Percentiles rank a stretch among this genome's conserved stretches.
Conservation (phyloP, 2,797 vertebrate species). For the Syndactyla subalaris region DNA sequence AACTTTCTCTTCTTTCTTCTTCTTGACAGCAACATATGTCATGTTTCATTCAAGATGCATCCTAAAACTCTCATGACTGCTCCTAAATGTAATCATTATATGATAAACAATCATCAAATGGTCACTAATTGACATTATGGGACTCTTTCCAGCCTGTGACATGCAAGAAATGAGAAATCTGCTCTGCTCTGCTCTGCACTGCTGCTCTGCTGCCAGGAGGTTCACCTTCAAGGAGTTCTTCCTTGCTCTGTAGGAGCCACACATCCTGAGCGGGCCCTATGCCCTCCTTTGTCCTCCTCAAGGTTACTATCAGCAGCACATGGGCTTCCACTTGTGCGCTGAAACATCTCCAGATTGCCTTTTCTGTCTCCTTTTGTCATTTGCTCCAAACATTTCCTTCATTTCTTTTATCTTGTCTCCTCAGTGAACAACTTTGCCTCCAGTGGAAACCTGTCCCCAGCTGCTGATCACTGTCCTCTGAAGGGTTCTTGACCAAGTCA, state of each 20-base stretch:
- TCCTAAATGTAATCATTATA: background rate
- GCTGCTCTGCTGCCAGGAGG: background rate
- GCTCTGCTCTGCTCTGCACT: too few relatives aligned
- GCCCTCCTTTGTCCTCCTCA: background rate
- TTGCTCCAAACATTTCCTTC: background rate
- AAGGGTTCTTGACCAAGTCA: background rate
- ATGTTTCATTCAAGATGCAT: background rate
- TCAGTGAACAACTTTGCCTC: background rate
- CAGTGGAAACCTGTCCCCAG: rapidly evolving
- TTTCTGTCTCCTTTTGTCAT: background rate
- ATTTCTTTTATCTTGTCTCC: background rate
- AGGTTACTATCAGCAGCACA: background rate
- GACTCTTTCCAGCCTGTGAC: background rate
- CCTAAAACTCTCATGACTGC: background rate
- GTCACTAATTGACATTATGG: background rate
- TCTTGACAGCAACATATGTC: background rate
- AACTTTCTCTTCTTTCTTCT: background rate
- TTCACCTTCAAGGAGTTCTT: background rate
- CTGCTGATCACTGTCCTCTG: background rate
- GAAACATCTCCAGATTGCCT: background rate
- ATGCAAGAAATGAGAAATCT: background rate
- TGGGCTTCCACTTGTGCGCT: rapidly evolving
- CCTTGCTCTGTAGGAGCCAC: too few relatives aligned
- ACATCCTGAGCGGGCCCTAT: rapidly evolving
- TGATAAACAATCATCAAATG: background rate